phyloP scores from a whole-genome alignment of 1,140 invertebrate species.

The Conus ventricosus region DNA sequence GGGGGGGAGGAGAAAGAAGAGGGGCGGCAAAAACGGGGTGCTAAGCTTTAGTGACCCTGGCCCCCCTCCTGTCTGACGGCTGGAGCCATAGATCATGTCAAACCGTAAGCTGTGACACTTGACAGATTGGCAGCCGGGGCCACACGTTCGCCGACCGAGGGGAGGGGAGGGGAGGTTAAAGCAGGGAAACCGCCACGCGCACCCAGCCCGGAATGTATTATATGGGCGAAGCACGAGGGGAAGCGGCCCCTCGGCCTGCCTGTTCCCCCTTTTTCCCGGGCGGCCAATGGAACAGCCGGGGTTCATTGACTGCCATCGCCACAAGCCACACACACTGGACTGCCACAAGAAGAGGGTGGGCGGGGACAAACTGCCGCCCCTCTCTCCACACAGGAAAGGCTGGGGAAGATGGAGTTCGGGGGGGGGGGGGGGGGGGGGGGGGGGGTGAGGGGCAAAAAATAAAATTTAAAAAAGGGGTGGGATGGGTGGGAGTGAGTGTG shows the following conservation, averaged over 20 bases:
- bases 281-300: not conserved
- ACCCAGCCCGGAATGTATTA: not conserved
- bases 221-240: not conserved
- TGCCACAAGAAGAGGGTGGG: too few species aligned
- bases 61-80: conserved; percentile 60
- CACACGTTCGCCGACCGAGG: conserved; percentile 4
- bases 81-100: conserved; percentile 68
- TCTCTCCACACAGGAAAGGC: too few species aligned
- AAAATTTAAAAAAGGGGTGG: too few species aligned
- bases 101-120: conserved; percentile 68
- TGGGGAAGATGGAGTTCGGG: too few species aligned
- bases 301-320: conserved; percentile 29
- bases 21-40: conserved; percentile 6
- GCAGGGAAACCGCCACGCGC: conserved; percentile 22
- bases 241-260: not conserved
- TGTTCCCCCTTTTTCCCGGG: not conserved
- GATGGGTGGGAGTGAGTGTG: too few species aligned
- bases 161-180: conserved; percentile 19
- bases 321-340: not conserved
- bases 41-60: conserved; percentile 44
- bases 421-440: too few species aligned
- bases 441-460: too few species aligned
- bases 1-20: too few species aligned
- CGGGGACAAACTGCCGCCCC: too few species aligned
- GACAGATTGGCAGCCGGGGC: conserved; percentile 66